Evolutionary conservation across 2,113 vertebrate species (phyloP).

Genomic region (Bos indicus): DNA sequence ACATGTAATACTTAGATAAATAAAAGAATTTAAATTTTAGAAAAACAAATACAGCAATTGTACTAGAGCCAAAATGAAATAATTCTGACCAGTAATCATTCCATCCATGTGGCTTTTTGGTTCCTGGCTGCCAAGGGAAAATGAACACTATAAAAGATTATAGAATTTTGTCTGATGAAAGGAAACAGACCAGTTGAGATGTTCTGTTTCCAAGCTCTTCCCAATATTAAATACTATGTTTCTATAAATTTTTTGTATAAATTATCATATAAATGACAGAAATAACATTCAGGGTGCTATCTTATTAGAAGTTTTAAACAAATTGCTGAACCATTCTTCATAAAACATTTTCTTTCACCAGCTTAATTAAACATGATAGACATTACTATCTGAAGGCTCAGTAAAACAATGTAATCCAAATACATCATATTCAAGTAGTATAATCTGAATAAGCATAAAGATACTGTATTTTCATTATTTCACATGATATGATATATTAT

Average conservation of each 20-base stretch:
- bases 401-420: neutral
- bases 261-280: neutral
- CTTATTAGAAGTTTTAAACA: neutral
- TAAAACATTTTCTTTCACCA: neutral
- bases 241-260: neutral
- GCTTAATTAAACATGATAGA: neutral
- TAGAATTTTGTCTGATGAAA: neutral
- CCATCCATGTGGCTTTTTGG: neutral
- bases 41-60: neutral
- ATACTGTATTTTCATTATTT: neutral
- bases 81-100: neutral
- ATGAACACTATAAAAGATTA: neutral
- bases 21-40: neutral
- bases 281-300: neutral
- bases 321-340: neutral
- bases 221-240: neutral
- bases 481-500: neutral
- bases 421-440: neutral
- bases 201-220: neutral
- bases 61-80: neutral
- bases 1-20: neutral
- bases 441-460: neutral
- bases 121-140: neutral
- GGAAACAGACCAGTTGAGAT: neutral
- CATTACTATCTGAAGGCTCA: neutral